Conservation (phyloP, 2,797 vertebrate species). For the Rhinichthys osculus region DNA sequence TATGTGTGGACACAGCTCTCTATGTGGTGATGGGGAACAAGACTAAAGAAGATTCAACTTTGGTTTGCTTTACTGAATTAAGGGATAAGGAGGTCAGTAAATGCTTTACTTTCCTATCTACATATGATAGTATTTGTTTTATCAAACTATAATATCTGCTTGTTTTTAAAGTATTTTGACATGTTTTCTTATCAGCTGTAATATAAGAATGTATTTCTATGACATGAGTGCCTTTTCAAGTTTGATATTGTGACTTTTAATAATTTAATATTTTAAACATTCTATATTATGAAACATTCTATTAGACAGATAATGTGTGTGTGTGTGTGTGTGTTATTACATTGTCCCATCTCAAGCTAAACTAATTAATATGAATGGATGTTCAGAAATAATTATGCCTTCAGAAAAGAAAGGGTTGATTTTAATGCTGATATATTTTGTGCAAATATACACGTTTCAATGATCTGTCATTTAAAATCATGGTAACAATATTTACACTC, state of each 20-base stretch:
- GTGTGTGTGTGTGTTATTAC: not conserved
- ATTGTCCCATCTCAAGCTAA: not conserved
- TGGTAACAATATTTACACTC: not conserved
- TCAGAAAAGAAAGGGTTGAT: not conserved
- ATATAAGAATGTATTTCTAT: not conserved
- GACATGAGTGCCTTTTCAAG: not conserved
- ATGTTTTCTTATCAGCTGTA: not conserved
- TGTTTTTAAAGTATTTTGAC: not conserved
- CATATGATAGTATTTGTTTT: not conserved
- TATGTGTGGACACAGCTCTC: slow-evolving; percentile 87
- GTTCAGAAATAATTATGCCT: not conserved
- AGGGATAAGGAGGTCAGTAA: slow-evolving; percentile 77
- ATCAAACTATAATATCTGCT: not conserved
- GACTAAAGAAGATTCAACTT: slow-evolving; percentile 79
- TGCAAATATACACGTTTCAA: not conserved
- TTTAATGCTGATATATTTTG: not conserved
- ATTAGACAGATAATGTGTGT: not conserved
- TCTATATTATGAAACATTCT: not conserved
- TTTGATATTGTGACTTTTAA: not conserved
- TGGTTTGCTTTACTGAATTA: slow-evolving; percentile 86
- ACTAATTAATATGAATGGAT: not conserved
- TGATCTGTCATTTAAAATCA: not conserved
- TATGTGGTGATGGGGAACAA: slow-evolving; percentile 83
- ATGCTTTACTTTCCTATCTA: not conserved
- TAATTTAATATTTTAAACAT: not conserved